These are phyloP conservation scores for Arizona elegans DNA, from an alignment of 2,113 vertebrate genomes.

Conservation along the genomic window DNA sequence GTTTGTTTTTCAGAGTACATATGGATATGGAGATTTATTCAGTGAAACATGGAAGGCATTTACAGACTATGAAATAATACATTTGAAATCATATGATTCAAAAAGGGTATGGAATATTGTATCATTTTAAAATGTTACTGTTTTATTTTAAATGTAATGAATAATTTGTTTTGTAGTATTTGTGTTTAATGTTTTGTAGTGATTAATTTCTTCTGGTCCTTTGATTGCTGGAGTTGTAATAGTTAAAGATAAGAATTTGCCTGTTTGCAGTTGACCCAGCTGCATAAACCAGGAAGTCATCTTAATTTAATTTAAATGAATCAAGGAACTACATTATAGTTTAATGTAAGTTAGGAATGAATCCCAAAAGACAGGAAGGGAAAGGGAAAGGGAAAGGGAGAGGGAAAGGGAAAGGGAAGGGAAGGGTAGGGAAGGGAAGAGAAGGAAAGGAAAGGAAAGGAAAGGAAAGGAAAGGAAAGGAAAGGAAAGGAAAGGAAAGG, in stretches of 20 bases:
- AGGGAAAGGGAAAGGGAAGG: neutral
- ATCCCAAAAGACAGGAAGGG: neutral
- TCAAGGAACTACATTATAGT: neutral
- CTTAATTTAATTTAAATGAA: neutral
- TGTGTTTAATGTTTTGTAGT: neutral
- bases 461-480: too few relatives aligned
- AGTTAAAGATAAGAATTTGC: neutral
- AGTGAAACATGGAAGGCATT: conserved; percentile 91
- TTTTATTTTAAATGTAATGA: neutral
- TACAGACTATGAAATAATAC: conserved; percentile 84
- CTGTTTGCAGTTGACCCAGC: neutral
- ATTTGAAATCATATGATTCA: conserved; percentile 89
- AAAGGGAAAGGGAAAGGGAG: neutral
- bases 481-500: neutral
- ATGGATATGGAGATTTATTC: conserved; percentile 94
- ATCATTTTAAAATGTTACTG: neutral
- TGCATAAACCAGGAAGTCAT: neutral
- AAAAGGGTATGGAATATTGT: conserved; percentile 79
- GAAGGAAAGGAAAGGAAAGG: too few relatives aligned
- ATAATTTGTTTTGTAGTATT: neutral
- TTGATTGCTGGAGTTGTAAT: neutral
- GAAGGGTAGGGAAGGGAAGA: too few relatives aligned
- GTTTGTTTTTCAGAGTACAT: conserved; percentile 77
- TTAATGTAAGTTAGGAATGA: neutral
- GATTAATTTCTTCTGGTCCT: neutral